A percentile compares a stretch with the other conserved stretches of the same genome.
Conservation (phyloP, 2,113 vertebrate species). For the Pomatostomus ruficeps region DNA sequence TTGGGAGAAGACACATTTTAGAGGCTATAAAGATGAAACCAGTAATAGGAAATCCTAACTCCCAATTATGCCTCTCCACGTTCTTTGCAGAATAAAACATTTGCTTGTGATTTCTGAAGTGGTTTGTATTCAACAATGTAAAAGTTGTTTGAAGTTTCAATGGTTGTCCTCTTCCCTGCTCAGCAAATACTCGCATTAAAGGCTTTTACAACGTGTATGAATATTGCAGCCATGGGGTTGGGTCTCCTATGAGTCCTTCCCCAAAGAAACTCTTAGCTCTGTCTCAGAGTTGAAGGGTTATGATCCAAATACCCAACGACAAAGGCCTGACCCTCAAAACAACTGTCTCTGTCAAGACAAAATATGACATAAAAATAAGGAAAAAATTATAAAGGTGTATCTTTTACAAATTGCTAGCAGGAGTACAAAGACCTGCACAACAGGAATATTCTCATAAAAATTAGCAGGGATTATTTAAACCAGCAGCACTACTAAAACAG, state of each 20-base stretch:
- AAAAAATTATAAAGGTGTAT: not conserved
- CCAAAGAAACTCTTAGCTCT: not conserved
- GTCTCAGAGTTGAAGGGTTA: not conserved
- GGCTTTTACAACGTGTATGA: not conserved
- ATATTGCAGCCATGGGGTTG: not conserved
- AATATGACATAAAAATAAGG: not conserved
- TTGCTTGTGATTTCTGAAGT: constrained; percentile 81
- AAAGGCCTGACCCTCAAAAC: not conserved
- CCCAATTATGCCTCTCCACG: constrained; percentile 64
- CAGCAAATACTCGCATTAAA: not conserved
- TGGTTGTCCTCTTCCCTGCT: not conserved
- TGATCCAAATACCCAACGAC: not conserved
- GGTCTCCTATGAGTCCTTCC: not conserved
- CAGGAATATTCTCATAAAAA: not conserved
- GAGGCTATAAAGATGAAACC: constrained; percentile 60
- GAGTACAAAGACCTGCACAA: not conserved
- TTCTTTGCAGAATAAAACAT: constrained; percentile 73
- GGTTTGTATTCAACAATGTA: constrained; percentile 62
- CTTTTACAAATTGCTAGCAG: not conserved
- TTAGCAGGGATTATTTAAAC: not conserved
- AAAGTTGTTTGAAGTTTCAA: constrained; percentile 69
- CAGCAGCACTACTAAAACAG: not conserved
- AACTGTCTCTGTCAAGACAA: not conserved
- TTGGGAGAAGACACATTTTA: constrained; percentile 19
- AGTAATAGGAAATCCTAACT: constrained; percentile 69